phyloP scores from a whole-genome alignment of 2,888 invertebrate genomes.

The Bibio marci region DNA sequence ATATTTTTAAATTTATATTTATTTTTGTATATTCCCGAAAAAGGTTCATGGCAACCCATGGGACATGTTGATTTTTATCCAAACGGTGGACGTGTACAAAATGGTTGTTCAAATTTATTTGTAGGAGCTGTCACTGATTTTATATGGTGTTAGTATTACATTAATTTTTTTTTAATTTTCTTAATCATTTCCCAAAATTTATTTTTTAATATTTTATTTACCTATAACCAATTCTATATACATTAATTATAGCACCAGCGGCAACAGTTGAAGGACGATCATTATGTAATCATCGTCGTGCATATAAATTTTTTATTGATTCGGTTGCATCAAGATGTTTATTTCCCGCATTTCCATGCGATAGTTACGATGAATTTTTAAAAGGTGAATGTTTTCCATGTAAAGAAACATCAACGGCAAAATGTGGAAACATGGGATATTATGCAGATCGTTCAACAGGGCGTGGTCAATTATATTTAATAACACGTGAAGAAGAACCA shows the following conservation, averaged over 20 bases:
- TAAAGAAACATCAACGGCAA: constrained; percentile 27
- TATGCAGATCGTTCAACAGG: constrained; percentile 73
- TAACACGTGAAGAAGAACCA: constrained; percentile 81
- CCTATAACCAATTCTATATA: no score
- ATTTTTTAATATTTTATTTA: no score
- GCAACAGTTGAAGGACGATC: constrained; percentile 72
- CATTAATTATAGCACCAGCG: constrained; percentile 31
- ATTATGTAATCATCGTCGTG: constrained; percentile 81
- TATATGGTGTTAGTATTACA: constrained; percentile 52
- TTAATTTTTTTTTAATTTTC: background rate
- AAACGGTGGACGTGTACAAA: constrained; percentile 82
- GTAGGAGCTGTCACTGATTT: constrained; percentile 82
- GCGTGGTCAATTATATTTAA: constrained; percentile 70
- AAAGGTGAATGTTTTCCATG: constrained; percentile 64
- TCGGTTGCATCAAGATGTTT: constrained; percentile 81
- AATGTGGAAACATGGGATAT: constrained; percentile 88
- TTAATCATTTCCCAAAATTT: no score
- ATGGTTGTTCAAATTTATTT: constrained; percentile 82
- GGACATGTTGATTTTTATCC: constrained; percentile 87
- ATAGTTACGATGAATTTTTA: constrained; percentile 67
- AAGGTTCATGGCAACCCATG: constrained; percentile 76
- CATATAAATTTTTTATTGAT: constrained; percentile 89
- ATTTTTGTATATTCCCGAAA: background rate
- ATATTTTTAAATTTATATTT: background rate
- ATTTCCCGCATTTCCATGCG: constrained; percentile 82